Evolutionary conservation across 35 echinoderm and acorn worm species (phyloP).

Genomic region (Hemicentrotus pulcherrimus): DNA sequence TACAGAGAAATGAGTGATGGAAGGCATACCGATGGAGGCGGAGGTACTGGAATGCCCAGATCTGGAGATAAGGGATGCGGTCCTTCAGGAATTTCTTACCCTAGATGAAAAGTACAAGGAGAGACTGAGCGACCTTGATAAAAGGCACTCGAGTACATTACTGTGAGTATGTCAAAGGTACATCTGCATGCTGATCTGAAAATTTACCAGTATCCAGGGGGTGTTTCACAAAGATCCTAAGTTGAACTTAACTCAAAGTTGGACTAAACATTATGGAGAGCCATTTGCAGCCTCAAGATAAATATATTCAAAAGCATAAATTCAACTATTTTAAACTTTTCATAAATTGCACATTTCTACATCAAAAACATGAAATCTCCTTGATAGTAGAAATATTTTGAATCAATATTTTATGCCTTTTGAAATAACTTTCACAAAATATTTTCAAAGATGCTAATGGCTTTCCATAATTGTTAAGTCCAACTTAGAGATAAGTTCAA

Average conservation of each 20-base stretch:
- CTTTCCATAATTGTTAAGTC: too few relatives aligned
- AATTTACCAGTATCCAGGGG: neutral
- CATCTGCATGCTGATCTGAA: neutral
- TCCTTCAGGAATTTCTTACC: slow-evolving; percentile 75
- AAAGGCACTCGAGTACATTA: slow-evolving; percentile 66
- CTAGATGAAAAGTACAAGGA: slow-evolving; percentile 77
- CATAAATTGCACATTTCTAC: too few relatives aligned
- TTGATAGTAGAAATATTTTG: too few relatives aligned
- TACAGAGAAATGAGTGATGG: slow-evolving; percentile 75
- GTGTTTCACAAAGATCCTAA: neutral
- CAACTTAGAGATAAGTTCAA: too few relatives aligned
- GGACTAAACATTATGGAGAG: too few relatives aligned
- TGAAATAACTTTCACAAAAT: too few relatives aligned
- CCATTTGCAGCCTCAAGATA: too few relatives aligned
- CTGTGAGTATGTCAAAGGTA: slow-evolving; percentile 50
- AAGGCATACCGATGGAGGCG: slow-evolving; percentile 87
- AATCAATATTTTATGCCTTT: too few relatives aligned
- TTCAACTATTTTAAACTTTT: too few relatives aligned
- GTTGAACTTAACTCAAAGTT: neutral
- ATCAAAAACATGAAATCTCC: too few relatives aligned
- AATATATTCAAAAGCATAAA: too few relatives aligned
- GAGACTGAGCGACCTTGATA: slow-evolving; percentile 79
- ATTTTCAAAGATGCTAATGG: too few relatives aligned
- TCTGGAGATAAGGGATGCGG: slow-evolving; percentile 55
- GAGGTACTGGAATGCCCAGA: slow-evolving; percentile 80